Evolutionary conservation across 2,888 invertebrate genomes (phyloP).

Genomic region (Cryptophagus acutangulus): DNA sequence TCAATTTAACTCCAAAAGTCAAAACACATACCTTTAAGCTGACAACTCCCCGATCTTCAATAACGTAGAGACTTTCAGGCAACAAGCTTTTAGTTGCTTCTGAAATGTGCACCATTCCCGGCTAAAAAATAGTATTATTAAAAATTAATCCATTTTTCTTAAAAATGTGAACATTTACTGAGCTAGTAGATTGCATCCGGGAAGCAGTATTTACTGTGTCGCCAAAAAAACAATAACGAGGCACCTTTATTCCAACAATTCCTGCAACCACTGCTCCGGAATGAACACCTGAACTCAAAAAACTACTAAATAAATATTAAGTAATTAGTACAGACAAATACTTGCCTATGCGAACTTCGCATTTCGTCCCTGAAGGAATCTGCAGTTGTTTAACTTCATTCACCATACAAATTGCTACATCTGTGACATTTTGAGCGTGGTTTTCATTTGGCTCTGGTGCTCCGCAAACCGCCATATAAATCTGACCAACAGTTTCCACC

Average conservation of each 20-base stretch:
- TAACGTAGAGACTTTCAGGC: constrained; percentile 59
- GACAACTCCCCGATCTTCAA: constrained; percentile 67
- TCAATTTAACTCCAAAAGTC: too few species aligned
- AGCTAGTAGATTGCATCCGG: constrained; percentile 73
- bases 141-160: neutral
- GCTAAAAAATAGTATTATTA: constrained; percentile 45
- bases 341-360: constrained; percentile 62
- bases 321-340: constrained; percentile 5
- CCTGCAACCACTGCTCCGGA: constrained; percentile 86
- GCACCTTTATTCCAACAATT: constrained; percentile 78
- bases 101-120: constrained; percentile 73
- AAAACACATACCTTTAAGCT: constrained; percentile 65
- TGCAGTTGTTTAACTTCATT: constrained; percentile 63
- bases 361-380: constrained; percentile 54
- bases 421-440: constrained; percentile 74
- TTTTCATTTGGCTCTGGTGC: constrained; percentile 70
- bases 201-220: constrained; percentile 90
- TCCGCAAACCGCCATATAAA: constrained; percentile 89
- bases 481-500: constrained; percentile 92
- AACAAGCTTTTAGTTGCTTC: constrained; percentile 64
- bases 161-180: constrained; percentile 45
- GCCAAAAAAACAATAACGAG: constrained; percentile 84
- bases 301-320: constrained; percentile 1
- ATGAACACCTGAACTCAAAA: constrained; percentile 60
- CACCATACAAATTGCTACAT: constrained; percentile 71